These are phyloP conservation scores for Dissostichus mawsoni DNA, from an alignment of 2,113 vertebrate species.

Conservation along the genomic window DNA sequence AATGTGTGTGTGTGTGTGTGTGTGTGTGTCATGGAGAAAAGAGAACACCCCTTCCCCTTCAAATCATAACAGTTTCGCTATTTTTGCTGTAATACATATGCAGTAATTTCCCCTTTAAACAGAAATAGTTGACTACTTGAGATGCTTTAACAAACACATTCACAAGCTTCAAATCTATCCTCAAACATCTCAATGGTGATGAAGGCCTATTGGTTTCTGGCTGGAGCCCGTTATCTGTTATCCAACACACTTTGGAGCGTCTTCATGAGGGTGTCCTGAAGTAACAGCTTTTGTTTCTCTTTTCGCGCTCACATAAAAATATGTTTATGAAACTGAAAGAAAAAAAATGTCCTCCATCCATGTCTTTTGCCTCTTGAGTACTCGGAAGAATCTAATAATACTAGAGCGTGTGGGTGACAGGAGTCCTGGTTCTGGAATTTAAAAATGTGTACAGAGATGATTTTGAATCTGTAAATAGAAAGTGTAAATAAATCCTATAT, in stretches of 20 bases:
- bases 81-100: constrained; percentile 20
- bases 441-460: constrained; percentile 84
- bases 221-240: constrained; percentile 31
- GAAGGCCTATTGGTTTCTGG: constrained; percentile 39
- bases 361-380: constrained; percentile 47
- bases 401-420: constrained; percentile 63
- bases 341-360: neutral
- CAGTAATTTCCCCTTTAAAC: constrained; percentile 34
- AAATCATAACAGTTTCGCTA: neutral
- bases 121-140: constrained; percentile 39
- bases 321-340: constrained; percentile 43
- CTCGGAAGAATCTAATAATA: constrained; percentile 61
- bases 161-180: neutral
- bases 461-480: constrained; percentile 87
- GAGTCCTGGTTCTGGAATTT: constrained; percentile 70
- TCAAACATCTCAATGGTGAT: constrained; percentile 53
- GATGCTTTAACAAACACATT: constrained; percentile 25
- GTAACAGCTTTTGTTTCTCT: constrained; percentile 6
- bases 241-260: constrained; percentile 21
- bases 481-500: constrained; percentile 88
- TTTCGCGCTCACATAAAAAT: constrained; percentile 23
- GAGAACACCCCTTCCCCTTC: neutral
- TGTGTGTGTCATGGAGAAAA: neutral
- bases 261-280: constrained; percentile 20
- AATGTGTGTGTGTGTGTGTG: constrained; percentile 1